Percentiles rank a stretch among this genome's conserved stretches.
phyloP scores from a whole-genome alignment of 2,113 vertebrate species.

The Oncorhynchus keta region DNA sequence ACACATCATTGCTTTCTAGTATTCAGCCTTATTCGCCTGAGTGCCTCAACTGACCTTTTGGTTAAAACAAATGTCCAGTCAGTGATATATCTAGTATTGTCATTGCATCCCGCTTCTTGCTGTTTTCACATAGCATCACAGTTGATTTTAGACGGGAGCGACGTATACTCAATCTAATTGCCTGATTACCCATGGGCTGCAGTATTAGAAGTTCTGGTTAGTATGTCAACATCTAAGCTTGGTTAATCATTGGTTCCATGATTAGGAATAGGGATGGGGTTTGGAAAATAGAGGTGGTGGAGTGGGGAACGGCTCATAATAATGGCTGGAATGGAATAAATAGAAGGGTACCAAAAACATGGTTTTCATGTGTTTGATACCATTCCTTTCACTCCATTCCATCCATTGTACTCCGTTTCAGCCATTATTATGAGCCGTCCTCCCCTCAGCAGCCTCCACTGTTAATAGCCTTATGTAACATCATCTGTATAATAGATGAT shows the following conservation, averaged over 20 bases:
- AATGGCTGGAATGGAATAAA: no score
- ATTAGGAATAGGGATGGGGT: background rate
- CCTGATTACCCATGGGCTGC: constrained; percentile 16
- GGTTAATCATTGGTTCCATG: constrained; percentile 17
- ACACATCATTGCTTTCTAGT: background rate
- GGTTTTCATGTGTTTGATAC: no score
- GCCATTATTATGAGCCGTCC: no score
- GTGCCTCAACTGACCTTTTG: background rate
- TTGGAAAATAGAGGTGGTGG: no score
- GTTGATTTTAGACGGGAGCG: background rate
- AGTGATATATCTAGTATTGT: background rate
- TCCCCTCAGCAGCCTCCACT: no score
- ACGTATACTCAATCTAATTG: background rate
- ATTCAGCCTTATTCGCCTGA: background rate
- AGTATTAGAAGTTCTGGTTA: background rate
- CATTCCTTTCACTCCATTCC: no score
- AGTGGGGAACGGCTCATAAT: no score
- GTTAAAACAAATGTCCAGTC: background rate
- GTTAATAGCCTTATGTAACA: no score
- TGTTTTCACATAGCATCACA: background rate
- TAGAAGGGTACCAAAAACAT: no score
- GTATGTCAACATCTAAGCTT: constrained; percentile 25
- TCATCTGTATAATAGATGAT: no score
- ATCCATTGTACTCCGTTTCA: no score
- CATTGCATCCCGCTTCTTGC: background rate